Evolutionary conservation across 2,113 vertebrate genomes (phyloP).

Genomic region (Limnothrissa miodon): DNA sequence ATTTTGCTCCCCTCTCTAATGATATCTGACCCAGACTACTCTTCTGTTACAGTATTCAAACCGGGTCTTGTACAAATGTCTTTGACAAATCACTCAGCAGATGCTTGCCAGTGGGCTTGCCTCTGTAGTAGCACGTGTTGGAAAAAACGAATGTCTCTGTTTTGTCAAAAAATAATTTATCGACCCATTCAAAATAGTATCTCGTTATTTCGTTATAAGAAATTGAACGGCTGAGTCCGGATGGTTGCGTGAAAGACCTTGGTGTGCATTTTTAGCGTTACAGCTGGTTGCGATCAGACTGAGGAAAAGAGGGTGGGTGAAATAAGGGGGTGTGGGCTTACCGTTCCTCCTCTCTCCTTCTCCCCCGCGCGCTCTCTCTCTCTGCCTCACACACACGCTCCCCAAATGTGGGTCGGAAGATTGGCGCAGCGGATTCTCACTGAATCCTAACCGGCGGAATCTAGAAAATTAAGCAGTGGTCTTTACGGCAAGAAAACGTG

Average conservation of each 20-base stretch:
- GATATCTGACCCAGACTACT: background rate
- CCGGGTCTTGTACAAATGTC: background rate
- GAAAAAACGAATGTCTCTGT: background rate
- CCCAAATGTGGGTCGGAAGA: conserved; percentile 48
- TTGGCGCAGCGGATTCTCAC: conserved; percentile 26
- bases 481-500: background rate
- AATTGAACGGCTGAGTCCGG: conserved; percentile 52
- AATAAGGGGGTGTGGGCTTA: conserved; percentile 71
- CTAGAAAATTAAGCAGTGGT: background rate
- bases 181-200: background rate
- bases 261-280: conserved; percentile 48
- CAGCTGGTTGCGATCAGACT: conserved; percentile 69
- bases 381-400: conserved; percentile 25
- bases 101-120: conserved; percentile 20
- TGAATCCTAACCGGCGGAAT: conserved; percentile 32
- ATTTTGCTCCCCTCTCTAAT: background rate
- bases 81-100: background rate
- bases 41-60: conserved; percentile 3
- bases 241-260: conserved; percentile 44
- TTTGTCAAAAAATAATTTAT: background rate
- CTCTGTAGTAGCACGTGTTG: background rate
- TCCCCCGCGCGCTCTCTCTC: background rate
- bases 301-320: conserved; percentile 53
- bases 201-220: conserved; percentile 34
- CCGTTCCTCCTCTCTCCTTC: conserved; percentile 54